A percentile compares a stretch with the other conserved stretches of the same genome.
Conservation (phyloP, 2,113 vertebrate genomes). For the Thoracochromis brauschi region DNA sequence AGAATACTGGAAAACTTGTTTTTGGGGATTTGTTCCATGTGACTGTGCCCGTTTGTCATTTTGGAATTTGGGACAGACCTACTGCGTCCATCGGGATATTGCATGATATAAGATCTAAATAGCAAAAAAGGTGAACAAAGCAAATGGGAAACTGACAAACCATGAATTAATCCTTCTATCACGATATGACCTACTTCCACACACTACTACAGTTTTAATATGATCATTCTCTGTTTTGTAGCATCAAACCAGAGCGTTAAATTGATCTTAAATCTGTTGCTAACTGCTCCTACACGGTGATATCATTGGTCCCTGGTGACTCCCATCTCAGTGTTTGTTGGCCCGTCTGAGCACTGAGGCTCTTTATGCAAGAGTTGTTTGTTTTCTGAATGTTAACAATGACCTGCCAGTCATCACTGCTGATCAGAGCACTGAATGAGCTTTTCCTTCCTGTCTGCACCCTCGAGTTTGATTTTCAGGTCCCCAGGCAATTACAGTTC, state of each 20-base stretch:
- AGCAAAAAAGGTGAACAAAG: not conserved
- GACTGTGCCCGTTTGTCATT: not conserved
- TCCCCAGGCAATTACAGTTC: constrained; percentile 58
- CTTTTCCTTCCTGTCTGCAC: constrained; percentile 38
- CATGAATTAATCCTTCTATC: not conserved
- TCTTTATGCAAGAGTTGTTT: constrained; percentile 42
- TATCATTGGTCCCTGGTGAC: constrained; percentile 7
- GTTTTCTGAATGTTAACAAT: constrained; percentile 51
- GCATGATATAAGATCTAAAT: not conserved
- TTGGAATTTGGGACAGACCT: not conserved
- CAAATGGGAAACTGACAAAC: not conserved
- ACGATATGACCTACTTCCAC: not conserved
- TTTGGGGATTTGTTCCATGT: not conserved
- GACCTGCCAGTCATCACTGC: constrained; percentile 55
- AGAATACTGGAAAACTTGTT: not conserved
- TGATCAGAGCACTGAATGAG: constrained; percentile 53
- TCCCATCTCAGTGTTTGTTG: constrained; percentile 28
- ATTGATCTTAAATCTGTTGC: constrained; percentile 6
- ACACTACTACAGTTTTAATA: not conserved
- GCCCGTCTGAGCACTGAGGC: not conserved
- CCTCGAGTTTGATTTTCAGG: constrained; percentile 46
- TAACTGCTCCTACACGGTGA: not conserved
- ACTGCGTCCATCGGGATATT: not conserved
- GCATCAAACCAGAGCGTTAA: not conserved
- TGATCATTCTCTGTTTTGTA: not conserved